Percentiles rank a stretch among this genome's conserved stretches.
phyloP scores from a whole-genome alignment of 1,140 invertebrate species.

The Danaus plexippus region DNA sequence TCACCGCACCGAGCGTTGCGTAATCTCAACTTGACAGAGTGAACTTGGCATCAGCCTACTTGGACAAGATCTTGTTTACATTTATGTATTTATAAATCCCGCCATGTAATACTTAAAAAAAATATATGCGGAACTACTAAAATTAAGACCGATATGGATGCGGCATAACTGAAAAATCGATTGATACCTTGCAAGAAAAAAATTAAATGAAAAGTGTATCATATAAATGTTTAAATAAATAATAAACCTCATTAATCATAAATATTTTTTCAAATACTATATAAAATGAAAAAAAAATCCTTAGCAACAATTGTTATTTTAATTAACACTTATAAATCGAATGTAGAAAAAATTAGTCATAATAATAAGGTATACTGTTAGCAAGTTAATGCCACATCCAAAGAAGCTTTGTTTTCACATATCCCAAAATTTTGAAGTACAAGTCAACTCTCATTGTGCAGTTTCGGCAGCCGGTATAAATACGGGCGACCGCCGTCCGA shows the following conservation, averaged over 20 bases:
- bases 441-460: conserved; percentile 41
- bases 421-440: conserved; percentile 43
- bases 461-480: conserved; percentile 51
- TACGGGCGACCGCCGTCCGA: conserved; percentile 18
- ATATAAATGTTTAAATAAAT: too few relatives aligned
- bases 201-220: too few relatives aligned
- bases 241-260: too few relatives aligned
- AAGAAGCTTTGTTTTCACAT: conserved; percentile 24
- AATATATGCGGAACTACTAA: conserved; percentile 12
- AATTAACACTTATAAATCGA: too few relatives aligned
- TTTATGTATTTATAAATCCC: conserved; percentile 35
- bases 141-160: conserved; percentile 38
- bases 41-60: conserved; percentile 62
- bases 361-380: too few relatives aligned
- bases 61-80: conserved; percentile 29
- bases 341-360: too few relatives aligned
- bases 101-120: conserved; percentile 20
- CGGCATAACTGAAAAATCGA: conserved; percentile 20
- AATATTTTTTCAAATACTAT: too few relatives aligned
- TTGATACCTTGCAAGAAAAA: too few relatives aligned
- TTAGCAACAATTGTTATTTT: too few relatives aligned
- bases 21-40: conserved; percentile 27
- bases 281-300: too few relatives aligned
- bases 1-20: background rate
- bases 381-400: conserved; percentile 29